A percentile compares a stretch with the other conserved stretches of the same genome.
phyloP scores from a whole-genome alignment of 2,888 invertebrate species.

The Drosophila borborema region DNA sequence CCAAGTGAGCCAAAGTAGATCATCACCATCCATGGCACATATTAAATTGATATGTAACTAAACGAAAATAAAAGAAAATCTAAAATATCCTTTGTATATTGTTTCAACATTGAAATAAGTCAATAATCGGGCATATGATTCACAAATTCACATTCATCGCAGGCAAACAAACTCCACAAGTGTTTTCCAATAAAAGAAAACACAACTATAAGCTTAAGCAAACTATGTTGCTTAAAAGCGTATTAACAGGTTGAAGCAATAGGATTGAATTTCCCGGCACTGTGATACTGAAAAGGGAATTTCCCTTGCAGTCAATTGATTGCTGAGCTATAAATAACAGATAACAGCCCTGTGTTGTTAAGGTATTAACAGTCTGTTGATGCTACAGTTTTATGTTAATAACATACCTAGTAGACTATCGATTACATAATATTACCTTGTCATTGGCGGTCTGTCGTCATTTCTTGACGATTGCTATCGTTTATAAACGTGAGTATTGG shows the following conservation, averaged over 20 bases:
- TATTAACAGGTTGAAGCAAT: neutral
- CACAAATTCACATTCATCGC: slow-evolving; percentile 1
- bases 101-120: slow-evolving; percentile 6
- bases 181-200: neutral
- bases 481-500: neutral
- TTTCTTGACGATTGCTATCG: too few relatives aligned
- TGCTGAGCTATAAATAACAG: neutral
- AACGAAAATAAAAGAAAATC: slow-evolving; percentile 9
- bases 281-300: neutral
- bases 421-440: neutral
- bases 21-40: slow-evolving; percentile 42
- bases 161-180: neutral
- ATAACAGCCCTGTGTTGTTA: neutral
- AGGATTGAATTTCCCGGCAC: neutral
- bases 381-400: neutral
- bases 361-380: neutral
- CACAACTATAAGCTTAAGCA: too few relatives aligned
- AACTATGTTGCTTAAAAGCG: too few relatives aligned
- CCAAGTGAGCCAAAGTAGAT: slow-evolving; percentile 56
- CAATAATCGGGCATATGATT: neutral
- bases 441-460: neutral
- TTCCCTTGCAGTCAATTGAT: neutral
- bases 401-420: neutral
- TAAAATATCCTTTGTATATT: slow-evolving; percentile 44
- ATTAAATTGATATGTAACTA: slow-evolving; percentile 47